Conservation (phyloP, 2,888 invertebrate genomes). For the Chaetogeoica ovagalla region DNA sequence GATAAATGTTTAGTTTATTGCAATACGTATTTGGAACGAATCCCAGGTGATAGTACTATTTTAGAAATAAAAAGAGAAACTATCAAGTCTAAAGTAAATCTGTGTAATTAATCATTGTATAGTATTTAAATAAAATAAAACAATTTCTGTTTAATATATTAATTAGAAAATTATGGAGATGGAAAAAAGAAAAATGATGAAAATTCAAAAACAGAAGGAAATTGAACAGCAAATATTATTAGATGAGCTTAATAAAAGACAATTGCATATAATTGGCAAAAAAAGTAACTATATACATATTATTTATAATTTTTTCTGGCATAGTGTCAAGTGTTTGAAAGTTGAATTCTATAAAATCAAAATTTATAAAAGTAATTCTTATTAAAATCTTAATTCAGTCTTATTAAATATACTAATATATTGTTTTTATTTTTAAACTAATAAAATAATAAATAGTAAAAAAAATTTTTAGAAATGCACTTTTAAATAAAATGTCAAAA, state of each 20-base stretch:
- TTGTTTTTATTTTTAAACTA: too few species aligned
- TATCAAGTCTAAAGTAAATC: slow-evolving; percentile 61
- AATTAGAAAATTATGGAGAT: slow-evolving; percentile 63
- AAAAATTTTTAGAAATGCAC: too few species aligned
- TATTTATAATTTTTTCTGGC: background rate
- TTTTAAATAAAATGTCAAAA: too few species aligned
- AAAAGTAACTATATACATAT: slow-evolving; percentile 57
- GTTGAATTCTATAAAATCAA: too few species aligned
- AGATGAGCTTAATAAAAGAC: slow-evolving; percentile 61
- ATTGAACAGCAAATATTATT: slow-evolving; percentile 62
- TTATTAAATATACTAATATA: too few species aligned
- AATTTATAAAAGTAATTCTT: too few species aligned
- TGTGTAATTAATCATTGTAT: slow-evolving; percentile 19
- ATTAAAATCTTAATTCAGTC: too few species aligned
- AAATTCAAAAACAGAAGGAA: slow-evolving; percentile 60
- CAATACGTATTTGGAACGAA: slow-evolving; percentile 67
- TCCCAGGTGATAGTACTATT: slow-evolving; percentile 65
- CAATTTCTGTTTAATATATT: background rate
- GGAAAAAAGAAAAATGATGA: slow-evolving; percentile 64
- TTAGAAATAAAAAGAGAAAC: slow-evolving; percentile 64
- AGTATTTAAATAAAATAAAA: slow-evolving; percentile 1
- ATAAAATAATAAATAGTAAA: too few species aligned
- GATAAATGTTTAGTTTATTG: slow-evolving; percentile 75
- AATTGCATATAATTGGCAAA: slow-evolving; percentile 57
- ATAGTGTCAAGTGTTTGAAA: too few species aligned